Conservation (phyloP, 1,140 invertebrate genomes). For the Diuraphis noxia region DNA sequence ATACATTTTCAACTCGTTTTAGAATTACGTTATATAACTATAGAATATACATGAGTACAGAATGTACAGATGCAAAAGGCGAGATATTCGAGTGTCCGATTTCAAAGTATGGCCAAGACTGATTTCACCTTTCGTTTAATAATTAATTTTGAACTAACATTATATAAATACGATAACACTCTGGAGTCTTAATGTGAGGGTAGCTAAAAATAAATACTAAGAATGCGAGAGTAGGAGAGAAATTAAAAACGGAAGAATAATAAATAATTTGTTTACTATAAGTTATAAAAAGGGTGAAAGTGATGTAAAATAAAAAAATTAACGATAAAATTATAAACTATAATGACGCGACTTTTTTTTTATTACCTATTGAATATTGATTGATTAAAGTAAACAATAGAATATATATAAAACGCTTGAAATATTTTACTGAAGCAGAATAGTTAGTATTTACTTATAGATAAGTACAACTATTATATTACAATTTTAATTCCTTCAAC, state of each 20-base stretch:
- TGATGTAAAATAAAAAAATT: background rate
- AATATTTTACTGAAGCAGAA: no score
- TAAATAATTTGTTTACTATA: background rate
- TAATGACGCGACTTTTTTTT: background rate
- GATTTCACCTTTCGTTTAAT: slow-evolving; percentile 30
- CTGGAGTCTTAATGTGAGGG: background rate
- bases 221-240: background rate
- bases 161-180: background rate
- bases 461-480: background rate
- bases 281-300: background rate
- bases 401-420: background rate
- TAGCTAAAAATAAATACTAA: background rate
- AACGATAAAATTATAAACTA: background rate
- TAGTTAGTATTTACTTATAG: background rate
- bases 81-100: background rate
- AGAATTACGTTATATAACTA: slow-evolving; percentile 3
- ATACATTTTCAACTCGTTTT: background rate
- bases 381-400: background rate
- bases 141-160: background rate
- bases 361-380: background rate
- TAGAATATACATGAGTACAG: background rate
- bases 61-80: background rate
- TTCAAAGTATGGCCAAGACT: background rate
- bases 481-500: background rate
- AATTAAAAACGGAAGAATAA: background rate